These are phyloP conservation scores for Lycia hirtaria DNA, from an alignment of 2,888 invertebrate species.

Conservation along the genomic window DNA sequence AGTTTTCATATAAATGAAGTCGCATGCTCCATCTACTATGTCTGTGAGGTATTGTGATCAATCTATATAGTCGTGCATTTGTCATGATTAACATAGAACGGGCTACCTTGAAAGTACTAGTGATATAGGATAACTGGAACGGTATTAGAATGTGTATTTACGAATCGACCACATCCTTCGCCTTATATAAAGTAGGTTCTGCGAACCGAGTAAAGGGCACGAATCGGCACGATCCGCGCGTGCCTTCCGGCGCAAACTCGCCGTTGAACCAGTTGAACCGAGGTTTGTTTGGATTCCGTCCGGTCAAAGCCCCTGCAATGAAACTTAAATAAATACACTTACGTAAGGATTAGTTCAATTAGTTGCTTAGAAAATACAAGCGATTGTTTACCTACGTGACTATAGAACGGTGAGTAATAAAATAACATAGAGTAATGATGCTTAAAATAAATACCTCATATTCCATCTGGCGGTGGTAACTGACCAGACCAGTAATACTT, in stretches of 20 bases:
- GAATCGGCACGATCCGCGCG: slow-evolving; percentile 65
- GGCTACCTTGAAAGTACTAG: slow-evolving; percentile 3
- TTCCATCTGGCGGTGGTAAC: not conserved
- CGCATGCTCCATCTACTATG: too few species aligned
- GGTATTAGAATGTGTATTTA: slow-evolving; percentile 6
- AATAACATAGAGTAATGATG: not conserved
- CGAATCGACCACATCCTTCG: slow-evolving; percentile 20
- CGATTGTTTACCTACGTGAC: not conserved
- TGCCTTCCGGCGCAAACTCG: slow-evolving; percentile 70
- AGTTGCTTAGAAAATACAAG: too few species aligned
- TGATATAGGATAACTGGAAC: not conserved
- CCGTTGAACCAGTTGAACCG: slow-evolving; percentile 21
- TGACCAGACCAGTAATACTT: not conserved
- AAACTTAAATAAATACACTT: slow-evolving; percentile 17
- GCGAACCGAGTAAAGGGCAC: slow-evolving; percentile 48
- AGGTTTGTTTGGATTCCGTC: slow-evolving; percentile 62
- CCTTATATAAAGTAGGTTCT: slow-evolving; percentile 21
- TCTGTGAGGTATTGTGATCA: not conserved
- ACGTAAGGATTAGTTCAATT: slow-evolving; percentile 9
- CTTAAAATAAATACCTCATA: not conserved
- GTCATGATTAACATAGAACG: not conserved
- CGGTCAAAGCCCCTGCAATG: slow-evolving; percentile 24
- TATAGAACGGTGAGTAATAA: not conserved
- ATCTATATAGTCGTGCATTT: not conserved
- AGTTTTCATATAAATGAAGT: too few species aligned